Evolutionary conservation across 2,797 vertebrate species (phyloP).

Genomic region (Pampus argenteus): DNA sequence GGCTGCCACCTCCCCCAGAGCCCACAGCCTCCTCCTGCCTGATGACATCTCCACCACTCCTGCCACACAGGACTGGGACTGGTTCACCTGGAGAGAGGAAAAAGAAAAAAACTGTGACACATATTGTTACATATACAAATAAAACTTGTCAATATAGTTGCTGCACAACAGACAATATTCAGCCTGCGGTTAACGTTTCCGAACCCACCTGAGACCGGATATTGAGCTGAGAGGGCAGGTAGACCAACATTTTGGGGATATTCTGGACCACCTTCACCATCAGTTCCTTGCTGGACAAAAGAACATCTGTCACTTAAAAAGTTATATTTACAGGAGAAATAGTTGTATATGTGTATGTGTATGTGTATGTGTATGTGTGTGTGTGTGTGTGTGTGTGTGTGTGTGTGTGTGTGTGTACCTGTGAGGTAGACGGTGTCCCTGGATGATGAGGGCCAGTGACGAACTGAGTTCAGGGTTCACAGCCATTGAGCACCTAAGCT

Average conservation of each 20-base stretch:
- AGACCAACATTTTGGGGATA: constrained; percentile 77
- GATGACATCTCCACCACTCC: constrained; percentile 71
- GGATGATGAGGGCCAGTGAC: constrained; percentile 80
- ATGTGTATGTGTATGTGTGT: neutral
- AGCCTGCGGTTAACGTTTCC: neutral
- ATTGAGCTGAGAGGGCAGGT: constrained; percentile 82
- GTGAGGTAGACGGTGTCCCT: constrained; percentile 76
- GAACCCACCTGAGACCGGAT: constrained; percentile 83
- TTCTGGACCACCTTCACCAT: constrained; percentile 83
- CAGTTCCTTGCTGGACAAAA: constrained; percentile 84
- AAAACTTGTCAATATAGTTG: neutral
- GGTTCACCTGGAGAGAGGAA: constrained; percentile 74
- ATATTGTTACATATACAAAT: neutral
- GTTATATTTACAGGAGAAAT: constrained; percentile 21
- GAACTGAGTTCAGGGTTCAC: constrained; percentile 81
- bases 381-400: neutral
- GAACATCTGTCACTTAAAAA: constrained; percentile 36
- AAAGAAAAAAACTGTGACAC: neutral
- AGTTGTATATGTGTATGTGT: neutral
- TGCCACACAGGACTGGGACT: constrained; percentile 66
- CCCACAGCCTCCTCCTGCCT: constrained; percentile 71
- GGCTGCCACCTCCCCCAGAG: constrained; percentile 67
- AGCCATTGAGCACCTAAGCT: constrained; percentile 77
- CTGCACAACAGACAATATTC: no score
- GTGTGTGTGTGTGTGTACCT: constrained; percentile 75